These are phyloP conservation scores for Lucilia cuprina DNA, from an alignment of 1,140 invertebrate genomes.

Conservation along the genomic window DNA sequence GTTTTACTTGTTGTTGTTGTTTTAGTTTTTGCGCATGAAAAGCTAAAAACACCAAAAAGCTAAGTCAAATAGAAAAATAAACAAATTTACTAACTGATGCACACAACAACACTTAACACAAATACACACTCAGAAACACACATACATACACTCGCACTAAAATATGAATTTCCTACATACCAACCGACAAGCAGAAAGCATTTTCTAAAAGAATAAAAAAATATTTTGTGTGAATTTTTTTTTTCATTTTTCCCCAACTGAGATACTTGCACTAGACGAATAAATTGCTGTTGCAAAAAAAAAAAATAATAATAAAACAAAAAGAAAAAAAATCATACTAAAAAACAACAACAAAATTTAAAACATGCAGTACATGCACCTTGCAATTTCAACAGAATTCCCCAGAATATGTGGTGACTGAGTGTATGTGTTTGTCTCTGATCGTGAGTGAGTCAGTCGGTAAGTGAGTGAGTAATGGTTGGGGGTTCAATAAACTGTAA, in stretches of 20 bases:
- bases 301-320: neutral
- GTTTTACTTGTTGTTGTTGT: too few species aligned
- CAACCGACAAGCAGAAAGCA: neutral
- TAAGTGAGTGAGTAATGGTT: neutral
- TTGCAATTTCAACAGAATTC: neutral
- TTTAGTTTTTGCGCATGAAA: neutral
- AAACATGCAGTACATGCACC: neutral
- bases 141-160: neutral
- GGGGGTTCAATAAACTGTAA: conserved; percentile 14
- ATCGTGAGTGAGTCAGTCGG: neutral
- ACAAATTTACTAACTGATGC: neutral
- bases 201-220: neutral
- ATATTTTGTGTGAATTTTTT: neutral
- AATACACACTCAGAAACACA: neutral
- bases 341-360: neutral
- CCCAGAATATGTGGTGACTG: neutral
- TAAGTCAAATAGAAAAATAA: conserved; percentile 12
- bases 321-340: neutral
- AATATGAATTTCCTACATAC: neutral
- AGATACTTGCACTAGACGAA: neutral
- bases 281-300: neutral
- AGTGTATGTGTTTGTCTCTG: neutral
- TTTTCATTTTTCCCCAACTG: neutral
- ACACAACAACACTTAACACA: neutral
- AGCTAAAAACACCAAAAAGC: conserved; percentile 1